phyloP scores from a whole-genome alignment of 2,113 vertebrate genomes.

The Scomber japonicus region DNA sequence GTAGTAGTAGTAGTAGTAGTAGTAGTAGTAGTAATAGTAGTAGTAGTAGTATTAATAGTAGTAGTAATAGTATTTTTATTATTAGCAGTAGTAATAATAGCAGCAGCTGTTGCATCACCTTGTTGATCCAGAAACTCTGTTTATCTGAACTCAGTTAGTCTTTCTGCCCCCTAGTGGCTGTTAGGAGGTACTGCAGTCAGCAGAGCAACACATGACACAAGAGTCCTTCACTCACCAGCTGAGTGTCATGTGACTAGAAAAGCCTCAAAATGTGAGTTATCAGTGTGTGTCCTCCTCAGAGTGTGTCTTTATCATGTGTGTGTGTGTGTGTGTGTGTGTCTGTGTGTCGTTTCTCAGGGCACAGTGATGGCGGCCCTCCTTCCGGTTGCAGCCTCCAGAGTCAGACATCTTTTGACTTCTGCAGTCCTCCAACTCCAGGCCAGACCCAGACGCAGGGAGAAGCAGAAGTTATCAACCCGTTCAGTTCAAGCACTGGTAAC shows the following conservation, averaged over 20 bases:
- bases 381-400: conserved; percentile 81
- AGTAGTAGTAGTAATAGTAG: too few species aligned
- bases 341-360: conserved; percentile 67
- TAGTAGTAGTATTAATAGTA: too few species aligned
- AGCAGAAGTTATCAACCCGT: conserved; percentile 81
- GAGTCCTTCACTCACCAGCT: background rate
- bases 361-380: conserved; percentile 70
- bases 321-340: background rate
- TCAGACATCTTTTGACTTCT: conserved; percentile 87
- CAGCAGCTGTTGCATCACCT: background rate
- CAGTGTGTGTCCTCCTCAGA: too few species aligned
- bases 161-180: conserved; percentile 38
- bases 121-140: background rate
- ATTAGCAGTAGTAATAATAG: background rate
- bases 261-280: too few species aligned
- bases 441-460: conserved; percentile 80
- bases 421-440: conserved; percentile 83
- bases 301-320: background rate
- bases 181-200: background rate
- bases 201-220: background rate
- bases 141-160: background rate
- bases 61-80: too few species aligned
- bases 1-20: too few species aligned
- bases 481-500: conserved; percentile 85
- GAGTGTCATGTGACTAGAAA: too few species aligned